phyloP scores from a whole-genome alignment of 1,140 invertebrate species.

The Drosophila ananassae region DNA sequence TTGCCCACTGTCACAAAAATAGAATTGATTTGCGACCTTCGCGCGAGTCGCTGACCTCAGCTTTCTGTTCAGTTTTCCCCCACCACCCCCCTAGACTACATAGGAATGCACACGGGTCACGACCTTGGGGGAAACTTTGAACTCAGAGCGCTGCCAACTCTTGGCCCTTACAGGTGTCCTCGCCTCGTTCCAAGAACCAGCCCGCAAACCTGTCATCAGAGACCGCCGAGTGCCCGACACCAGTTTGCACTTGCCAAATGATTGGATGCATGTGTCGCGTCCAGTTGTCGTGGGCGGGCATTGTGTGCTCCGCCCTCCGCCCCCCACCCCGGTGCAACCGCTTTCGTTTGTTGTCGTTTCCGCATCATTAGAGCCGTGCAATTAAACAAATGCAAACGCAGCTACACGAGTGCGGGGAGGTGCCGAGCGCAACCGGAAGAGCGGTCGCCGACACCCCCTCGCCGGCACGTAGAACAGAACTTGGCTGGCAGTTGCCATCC shows the following conservation, averaged over 20 bases:
- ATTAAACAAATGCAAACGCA: slow-evolving; percentile 64
- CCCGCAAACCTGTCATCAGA: slow-evolving; percentile 63
- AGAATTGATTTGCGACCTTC: slow-evolving; percentile 20
- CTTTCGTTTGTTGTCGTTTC: slow-evolving; percentile 33
- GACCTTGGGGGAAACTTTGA: slow-evolving; percentile 55
- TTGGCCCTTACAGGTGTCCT: slow-evolving; percentile 10
- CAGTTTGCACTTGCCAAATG: slow-evolving; percentile 29
- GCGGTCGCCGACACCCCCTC: slow-evolving; percentile 9
- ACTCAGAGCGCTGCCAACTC: slow-evolving; percentile 28
- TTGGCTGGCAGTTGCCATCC: slow-evolving; percentile 28
- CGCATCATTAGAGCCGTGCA: slow-evolving; percentile 65
- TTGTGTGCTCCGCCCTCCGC: background rate
- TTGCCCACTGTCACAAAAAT: background rate
- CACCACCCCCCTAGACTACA: too few relatives aligned
- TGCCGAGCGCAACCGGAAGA: slow-evolving; percentile 45
- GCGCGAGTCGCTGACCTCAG: slow-evolving; percentile 19
- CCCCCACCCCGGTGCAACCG: too few relatives aligned
- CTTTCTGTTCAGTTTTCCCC: background rate
- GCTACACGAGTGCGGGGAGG: slow-evolving; percentile 10
- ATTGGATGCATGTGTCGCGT: slow-evolving; percentile 15
- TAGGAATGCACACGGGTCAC: slow-evolving; percentile 17
- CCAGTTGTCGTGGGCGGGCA: slow-evolving; percentile 28
- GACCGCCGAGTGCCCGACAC: slow-evolving; percentile 17
- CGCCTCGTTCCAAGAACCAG: slow-evolving; percentile 50
- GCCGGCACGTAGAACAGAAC: slow-evolving; percentile 30